Percentiles rank a stretch among this genome's conserved stretches.
These are phyloP conservation scores for Eurypyga helias DNA, from an alignment of 2,113 vertebrate genomes.

Conservation along the genomic window DNA sequence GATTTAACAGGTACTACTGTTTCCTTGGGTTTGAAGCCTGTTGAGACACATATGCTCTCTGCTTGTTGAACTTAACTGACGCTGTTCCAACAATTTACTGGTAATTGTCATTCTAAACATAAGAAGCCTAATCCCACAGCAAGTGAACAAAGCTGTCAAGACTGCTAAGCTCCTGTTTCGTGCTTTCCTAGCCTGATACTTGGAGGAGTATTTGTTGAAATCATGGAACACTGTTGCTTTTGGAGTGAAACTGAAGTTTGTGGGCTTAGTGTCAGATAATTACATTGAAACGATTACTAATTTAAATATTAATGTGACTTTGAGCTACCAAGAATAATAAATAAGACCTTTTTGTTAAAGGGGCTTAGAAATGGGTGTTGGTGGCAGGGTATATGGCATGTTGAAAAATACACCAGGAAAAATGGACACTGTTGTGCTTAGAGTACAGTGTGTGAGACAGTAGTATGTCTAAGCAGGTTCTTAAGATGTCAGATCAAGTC, in stretches of 20 bases:
- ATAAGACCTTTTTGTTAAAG: not conserved
- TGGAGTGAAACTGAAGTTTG: not conserved
- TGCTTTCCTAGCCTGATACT: not conserved
- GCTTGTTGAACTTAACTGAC: not conserved
- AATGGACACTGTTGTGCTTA: not conserved
- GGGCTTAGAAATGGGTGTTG: not conserved
- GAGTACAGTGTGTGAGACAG: not conserved
- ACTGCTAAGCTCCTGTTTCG: not conserved
- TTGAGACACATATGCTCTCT: not conserved
- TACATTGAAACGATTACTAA: not conserved
- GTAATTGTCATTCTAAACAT: not conserved
- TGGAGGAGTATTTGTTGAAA: not conserved
- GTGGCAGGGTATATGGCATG: not conserved
- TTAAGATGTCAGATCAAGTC: not conserved
- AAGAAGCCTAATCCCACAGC: not conserved
- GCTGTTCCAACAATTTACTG: not conserved
- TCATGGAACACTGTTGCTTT: not conserved
- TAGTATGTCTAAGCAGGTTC: not conserved
- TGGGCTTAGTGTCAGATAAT: not conserved
- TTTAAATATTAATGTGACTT: not conserved
- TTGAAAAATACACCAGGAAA: not conserved
- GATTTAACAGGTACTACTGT: not conserved
- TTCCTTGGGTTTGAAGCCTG: not conserved
- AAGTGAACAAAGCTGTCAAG: not conserved
- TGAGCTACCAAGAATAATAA: not conserved